Evolutionary conservation across 2,797 vertebrate genomes (phyloP), one percentile per base, ranked within the genome.

Genomic region (Rhyacichthys aspro): DNA sequence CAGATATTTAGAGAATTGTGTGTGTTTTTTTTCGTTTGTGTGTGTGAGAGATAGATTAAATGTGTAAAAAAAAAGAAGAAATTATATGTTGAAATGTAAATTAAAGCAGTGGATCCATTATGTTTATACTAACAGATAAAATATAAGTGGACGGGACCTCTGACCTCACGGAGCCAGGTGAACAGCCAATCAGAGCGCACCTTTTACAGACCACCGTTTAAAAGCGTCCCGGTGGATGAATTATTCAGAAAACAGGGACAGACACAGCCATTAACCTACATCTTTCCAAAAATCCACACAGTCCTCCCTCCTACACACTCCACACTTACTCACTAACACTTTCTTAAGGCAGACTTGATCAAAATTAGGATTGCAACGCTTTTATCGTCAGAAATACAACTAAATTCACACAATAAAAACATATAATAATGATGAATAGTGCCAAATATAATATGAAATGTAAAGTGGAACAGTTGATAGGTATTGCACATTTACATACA

Each of bases 231-330:
- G 61, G 67, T 81, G 81, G 79, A 87, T 92, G 63, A 90, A 91
- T 91, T 84, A 92, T 92, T 90, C 64, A 91, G 48, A 76, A 63
- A 65, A 55, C 58, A 70, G 61, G 76, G 74, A 72, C 66, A 65
- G 73, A 83, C 65, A 70, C 60, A 59, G 64, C 83, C 85, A 87
- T 89, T 91, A 90, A 87, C 86, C 85, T 79, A 88, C 67, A 90
- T 89, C 70, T 67, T 72, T 59, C 58, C 44, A 34, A 60, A 74
- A 76, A 74, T 52, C 63, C 57, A 55, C 62, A 58, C 53, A 49
- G 10, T 16, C 52, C 58, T 48, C 36, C 32, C 36, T 42, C 56
- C 43, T 41, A 9, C 6, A 14, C 9, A 49, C 61, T 49, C 55
- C 19, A 43, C 39, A 43, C 38, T 47, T 47, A 32, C 16, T 34